Base-by-base conservation (phyloP, 1,140 invertebrate species). In the Drosophila lini region DNA sequence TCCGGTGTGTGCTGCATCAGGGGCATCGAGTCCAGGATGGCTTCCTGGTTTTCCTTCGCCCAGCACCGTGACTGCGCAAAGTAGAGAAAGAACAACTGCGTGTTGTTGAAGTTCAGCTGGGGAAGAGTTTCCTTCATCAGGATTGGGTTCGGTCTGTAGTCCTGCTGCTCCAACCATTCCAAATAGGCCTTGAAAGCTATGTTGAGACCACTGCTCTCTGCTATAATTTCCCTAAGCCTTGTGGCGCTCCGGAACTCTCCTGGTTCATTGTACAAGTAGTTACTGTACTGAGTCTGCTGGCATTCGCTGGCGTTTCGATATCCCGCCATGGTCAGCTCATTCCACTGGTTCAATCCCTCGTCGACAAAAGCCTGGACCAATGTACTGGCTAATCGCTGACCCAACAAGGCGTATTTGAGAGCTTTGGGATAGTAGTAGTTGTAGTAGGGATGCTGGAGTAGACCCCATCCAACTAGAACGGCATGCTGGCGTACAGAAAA, bases 331-430 rank as follows among this genome's bases (percentile, higher is more conserved):
- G 98, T 99, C 1, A 95, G 94, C 79, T 98, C 97, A 74, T 98
- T 97, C 98, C 98, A 99, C 97, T 53, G 42, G 73, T 98, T 99
- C 3, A 98, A 98, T 93, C 97, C 98, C 94, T 98, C 97, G 93
- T 99, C 97, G 93, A 99, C 98, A 93, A 99, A 99, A 3, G 97
- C 97, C 92, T 98, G 97, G 0, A 97, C 97, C 19, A 99, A 92
- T 90, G 98, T 97, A 88, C 98, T 97, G 9, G 97, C 98, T 95
- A 98, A 96, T 0, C 98, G 97, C 1, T 98, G 97, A 0, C 98
- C 98, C 94, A 99, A 98, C 0, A 97, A 97, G 1, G 98, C 98
- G 91, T 96, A 99, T 92, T 99, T 99, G 1, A 99, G 93, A n/a
- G 97, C 96, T 63, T 95, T 95, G 0, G 98, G 97, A 93, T 97